Evolutionary conservation across 2,113 vertebrate genomes (phyloP).

Genomic region (Puntigrus tetrazona): DNA sequence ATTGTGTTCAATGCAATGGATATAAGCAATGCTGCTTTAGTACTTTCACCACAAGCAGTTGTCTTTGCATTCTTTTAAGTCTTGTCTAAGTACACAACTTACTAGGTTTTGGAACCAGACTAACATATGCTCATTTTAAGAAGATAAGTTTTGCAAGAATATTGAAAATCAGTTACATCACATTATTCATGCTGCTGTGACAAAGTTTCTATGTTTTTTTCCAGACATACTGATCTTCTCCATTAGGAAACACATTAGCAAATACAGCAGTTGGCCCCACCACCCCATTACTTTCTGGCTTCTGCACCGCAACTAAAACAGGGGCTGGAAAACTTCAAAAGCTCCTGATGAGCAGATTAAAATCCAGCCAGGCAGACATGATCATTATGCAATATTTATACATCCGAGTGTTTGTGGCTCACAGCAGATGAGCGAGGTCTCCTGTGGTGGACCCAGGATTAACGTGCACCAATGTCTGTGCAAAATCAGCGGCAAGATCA

Average conservation of each 20-base stretch:
- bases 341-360: conserved; percentile 58
- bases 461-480: conserved; percentile 64
- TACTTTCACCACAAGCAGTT: neutral
- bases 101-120: neutral
- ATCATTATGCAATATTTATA: conserved; percentile 68
- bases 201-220: neutral
- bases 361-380: conserved; percentile 46
- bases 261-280: conserved; percentile 28
- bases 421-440: conserved; percentile 65
- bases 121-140: neutral
- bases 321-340: conserved; percentile 48
- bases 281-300: conserved; percentile 20
- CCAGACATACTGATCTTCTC: conserved; percentile 3
- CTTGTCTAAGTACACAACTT: neutral
- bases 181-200: neutral
- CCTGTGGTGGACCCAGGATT: conserved; percentile 69
- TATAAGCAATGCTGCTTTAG: neutral
- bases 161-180: neutral
- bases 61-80: neutral
- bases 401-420: conserved; percentile 60
- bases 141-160: neutral
- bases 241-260: conserved; percentile 24
- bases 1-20: neutral
- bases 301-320: conserved; percentile 56
- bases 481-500: conserved; percentile 71